Conservation (phyloP, 2,888 invertebrate genomes). For the Eustalomyia histrio region DNA sequence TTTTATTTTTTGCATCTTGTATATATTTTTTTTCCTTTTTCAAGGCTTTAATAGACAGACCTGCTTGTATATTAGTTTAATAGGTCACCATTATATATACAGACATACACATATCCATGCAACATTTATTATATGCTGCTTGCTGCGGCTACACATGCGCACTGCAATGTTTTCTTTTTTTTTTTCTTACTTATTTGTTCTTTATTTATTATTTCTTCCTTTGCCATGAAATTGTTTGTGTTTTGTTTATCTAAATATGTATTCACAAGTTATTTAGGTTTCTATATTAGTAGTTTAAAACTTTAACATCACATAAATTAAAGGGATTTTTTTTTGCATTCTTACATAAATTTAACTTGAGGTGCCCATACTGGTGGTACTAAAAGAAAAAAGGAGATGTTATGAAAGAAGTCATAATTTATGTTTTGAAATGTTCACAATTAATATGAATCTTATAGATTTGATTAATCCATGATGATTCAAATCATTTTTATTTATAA, state of each 20-base stretch:
- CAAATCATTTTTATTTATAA: too few species aligned
- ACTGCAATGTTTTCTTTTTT: background rate
- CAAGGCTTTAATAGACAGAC: conserved; percentile 60
- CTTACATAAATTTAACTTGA: too few species aligned
- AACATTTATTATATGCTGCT: conserved; percentile 1
- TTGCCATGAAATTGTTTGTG: background rate
- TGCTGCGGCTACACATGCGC: conserved; percentile 48
- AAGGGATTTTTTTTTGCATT: background rate
- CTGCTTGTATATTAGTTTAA: conserved; percentile 63
- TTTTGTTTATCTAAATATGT: conserved; percentile 27
- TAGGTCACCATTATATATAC: conserved; percentile 51
- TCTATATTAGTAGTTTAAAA: conserved; percentile 43
- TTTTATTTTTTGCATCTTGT: background rate
- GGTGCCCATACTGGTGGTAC: too few species aligned
- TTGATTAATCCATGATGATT: too few species aligned
- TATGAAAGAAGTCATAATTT: too few species aligned
- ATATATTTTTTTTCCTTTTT: conserved; percentile 30
- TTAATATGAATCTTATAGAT: too few species aligned
- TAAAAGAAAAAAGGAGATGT: too few species aligned
- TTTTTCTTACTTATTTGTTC: too few species aligned
- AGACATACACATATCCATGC: background rate
- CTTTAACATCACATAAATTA: background rate
- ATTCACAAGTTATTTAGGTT: conserved; percentile 38
- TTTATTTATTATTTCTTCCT: background rate
- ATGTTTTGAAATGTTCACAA: too few species aligned